phyloP scores from a whole-genome alignment of 2,888 invertebrate genomes.

The Drosophila heteroneura region DNA sequence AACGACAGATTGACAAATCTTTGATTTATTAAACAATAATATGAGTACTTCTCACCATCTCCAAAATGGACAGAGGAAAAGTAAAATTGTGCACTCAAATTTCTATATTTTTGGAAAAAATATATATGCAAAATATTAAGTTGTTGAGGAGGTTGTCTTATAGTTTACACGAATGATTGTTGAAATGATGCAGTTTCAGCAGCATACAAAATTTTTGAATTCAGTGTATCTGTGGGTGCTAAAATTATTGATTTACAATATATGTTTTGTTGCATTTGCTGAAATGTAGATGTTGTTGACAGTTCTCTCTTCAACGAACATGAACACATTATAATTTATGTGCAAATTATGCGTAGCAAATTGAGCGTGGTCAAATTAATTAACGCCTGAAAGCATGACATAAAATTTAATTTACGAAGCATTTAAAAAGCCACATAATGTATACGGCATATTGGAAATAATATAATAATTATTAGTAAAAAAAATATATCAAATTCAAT shows the following conservation, averaged over 20 bases:
- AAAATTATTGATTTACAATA: neutral
- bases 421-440: neutral
- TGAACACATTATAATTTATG: constrained; percentile 37
- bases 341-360: constrained; percentile 34
- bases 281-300: constrained; percentile 7
- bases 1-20: neutral
- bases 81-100: neutral
- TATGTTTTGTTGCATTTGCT: constrained; percentile 13
- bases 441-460: too few relatives aligned
- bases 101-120: neutral
- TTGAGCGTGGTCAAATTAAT: constrained; percentile 44
- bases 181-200: neutral
- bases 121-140: neutral
- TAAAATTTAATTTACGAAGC: constrained; percentile 9
- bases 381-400: constrained; percentile 11
- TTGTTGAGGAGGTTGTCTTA: neutral
- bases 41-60: neutral
- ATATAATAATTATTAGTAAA: neutral
- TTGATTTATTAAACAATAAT: neutral
- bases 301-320: constrained; percentile 17
- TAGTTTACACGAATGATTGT: neutral
- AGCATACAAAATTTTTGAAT: neutral
- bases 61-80: neutral
- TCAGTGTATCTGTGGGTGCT: neutral
- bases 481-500: constrained; percentile 7